phyloP scores from a whole-genome alignment of 2,113 vertebrate species.

The Vulpes ferrilata region DNA sequence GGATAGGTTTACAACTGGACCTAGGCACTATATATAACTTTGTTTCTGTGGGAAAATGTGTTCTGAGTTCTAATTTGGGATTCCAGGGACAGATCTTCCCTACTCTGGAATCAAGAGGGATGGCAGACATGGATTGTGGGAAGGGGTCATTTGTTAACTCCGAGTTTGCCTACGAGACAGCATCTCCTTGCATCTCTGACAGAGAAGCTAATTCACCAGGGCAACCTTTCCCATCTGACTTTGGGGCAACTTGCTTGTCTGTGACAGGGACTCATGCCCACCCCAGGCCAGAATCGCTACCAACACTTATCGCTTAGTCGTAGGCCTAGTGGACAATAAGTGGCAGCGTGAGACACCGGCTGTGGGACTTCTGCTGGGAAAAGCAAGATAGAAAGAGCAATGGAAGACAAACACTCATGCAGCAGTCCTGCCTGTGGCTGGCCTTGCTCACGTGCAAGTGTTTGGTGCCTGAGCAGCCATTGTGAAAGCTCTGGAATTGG shows the following conservation, averaged over 20 bases:
- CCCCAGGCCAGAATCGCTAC: background rate
- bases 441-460: background rate
- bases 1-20: conserved; percentile 62
- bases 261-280: conserved; percentile 21
- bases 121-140: conserved; percentile 62
- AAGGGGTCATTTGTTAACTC: conserved; percentile 65
- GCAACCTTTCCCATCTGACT: conserved; percentile 32
- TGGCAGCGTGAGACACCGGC: background rate
- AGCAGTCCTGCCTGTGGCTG: background rate
- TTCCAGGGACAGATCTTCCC: conserved; percentile 48
- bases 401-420: background rate
- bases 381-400: background rate
- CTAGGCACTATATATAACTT: conserved; percentile 46
- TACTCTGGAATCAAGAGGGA: background rate
- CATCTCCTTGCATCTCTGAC: conserved; percentile 27
- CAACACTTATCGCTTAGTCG: background rate
- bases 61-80: conserved; percentile 73
- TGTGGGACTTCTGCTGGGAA: background rate
- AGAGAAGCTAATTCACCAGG: conserved; percentile 62
- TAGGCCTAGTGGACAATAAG: background rate
- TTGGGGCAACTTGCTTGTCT: conserved; percentile 16
- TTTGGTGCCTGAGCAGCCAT: background rate
- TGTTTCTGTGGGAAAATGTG: conserved; percentile 74
- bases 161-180: conserved; percentile 39
- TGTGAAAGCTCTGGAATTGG: background rate